Conservation (phyloP, 2,113 vertebrate genomes). For the Manacus vitellinus region DNA sequence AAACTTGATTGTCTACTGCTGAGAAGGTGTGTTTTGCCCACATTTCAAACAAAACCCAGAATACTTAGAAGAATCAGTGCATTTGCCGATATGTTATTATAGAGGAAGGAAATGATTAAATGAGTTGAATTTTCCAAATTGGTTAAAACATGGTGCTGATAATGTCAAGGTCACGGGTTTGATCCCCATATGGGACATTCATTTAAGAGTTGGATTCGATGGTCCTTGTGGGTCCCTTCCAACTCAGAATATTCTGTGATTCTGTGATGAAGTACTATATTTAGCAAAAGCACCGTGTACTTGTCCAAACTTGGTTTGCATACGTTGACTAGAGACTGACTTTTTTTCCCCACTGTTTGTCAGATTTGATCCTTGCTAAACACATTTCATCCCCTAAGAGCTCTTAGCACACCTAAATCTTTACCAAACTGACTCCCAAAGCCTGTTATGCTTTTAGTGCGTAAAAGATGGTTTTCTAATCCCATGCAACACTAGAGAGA, state of each 20-base stretch:
- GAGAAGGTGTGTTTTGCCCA: neutral
- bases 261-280: neutral
- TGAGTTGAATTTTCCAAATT: neutral
- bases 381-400: neutral
- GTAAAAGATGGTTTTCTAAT: neutral
- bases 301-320: neutral
- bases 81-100: neutral
- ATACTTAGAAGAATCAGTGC: neutral
- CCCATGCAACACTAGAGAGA: neutral
- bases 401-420: neutral
- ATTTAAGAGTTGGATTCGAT: fast-evolving
- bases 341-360: neutral
- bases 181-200: neutral
- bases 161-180: neutral
- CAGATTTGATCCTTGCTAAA: neutral
- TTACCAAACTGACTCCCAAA: neutral
- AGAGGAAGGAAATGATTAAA: neutral
- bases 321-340: neutral
- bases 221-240: neutral
- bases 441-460: neutral
- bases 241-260: neutral
- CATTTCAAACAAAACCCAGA: neutral
- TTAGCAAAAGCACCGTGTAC: neutral
- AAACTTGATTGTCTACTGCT: neutral
- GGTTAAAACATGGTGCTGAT: neutral